phyloP scores from a whole-genome alignment of 2,113 vertebrate genomes.

The Fulica atra region DNA sequence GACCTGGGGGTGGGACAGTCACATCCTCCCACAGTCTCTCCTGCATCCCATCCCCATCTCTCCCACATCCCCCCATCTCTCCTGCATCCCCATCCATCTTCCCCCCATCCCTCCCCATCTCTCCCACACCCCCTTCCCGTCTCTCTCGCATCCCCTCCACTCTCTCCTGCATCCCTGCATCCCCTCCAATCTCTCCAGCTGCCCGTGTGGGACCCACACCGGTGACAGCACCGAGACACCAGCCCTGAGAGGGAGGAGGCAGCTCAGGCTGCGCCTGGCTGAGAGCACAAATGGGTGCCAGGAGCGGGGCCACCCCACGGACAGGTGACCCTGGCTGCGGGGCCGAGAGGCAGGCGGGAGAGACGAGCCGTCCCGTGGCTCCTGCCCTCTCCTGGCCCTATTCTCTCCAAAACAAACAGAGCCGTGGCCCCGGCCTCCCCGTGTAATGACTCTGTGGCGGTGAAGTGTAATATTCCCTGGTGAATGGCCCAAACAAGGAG shows the following conservation, averaged over 20 bases:
- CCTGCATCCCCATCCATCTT: too few species aligned
- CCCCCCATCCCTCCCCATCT: background rate
- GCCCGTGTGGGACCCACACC: accelerated
- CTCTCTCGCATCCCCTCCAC: background rate
- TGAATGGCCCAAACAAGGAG: background rate
- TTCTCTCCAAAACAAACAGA: background rate
- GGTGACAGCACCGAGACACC: background rate
- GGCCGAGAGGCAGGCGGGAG: background rate
- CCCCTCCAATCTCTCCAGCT: background rate
- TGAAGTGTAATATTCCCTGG: background rate
- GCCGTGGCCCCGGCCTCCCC: background rate
- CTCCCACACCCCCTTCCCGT: background rate
- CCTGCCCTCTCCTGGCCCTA: background rate
- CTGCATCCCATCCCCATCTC: accelerated
- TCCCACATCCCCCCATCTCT: background rate
- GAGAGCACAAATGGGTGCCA: background rate
- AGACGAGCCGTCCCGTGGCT: background rate
- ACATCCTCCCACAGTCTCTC: background rate
- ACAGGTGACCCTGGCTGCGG: background rate
- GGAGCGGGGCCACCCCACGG: accelerated
- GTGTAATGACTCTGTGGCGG: background rate
- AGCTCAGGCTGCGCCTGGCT: accelerated
- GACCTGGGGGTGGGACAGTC: background rate
- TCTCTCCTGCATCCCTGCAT: background rate
- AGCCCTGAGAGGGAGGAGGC: background rate